A percentile compares a stretch with the other conserved stretches of the same genome.
phyloP scores from a whole-genome alignment of 2,797 vertebrate species.

The Clamator glandarius region DNA sequence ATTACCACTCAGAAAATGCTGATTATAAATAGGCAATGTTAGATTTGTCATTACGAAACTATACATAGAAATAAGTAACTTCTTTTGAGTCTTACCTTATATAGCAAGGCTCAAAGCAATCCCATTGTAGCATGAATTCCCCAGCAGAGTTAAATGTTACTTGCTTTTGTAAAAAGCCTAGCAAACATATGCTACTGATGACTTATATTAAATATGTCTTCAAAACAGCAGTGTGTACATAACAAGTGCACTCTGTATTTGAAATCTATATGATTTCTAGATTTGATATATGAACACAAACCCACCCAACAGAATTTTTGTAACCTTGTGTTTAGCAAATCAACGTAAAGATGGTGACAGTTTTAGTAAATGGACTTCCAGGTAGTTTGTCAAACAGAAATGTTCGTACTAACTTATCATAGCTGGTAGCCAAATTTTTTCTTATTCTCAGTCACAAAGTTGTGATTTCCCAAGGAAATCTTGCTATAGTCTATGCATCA shows the following conservation, averaged over 20 bases:
- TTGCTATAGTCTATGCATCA: not conserved
- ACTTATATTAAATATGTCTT: not conserved
- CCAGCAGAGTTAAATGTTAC: not conserved
- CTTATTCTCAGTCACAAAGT: not conserved
- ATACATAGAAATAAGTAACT: not conserved
- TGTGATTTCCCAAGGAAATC: not conserved
- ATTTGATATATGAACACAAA: not conserved
- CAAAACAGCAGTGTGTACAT: not conserved
- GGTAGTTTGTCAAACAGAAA: not conserved
- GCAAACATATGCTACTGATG: not conserved
- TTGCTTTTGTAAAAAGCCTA: not conserved
- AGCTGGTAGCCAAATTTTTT: not conserved
- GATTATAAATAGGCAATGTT: not conserved
- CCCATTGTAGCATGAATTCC: not conserved
- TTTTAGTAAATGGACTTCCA: constrained; percentile 9
- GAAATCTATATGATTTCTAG: not conserved
- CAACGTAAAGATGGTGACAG: not conserved
- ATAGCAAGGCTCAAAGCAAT: not conserved
- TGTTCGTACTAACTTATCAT: not conserved
- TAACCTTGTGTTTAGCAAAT: not conserved
- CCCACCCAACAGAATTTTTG: not conserved
- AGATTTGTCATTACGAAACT: not conserved
- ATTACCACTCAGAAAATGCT: not conserved
- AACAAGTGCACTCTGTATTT: not conserved
- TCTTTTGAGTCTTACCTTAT: not conserved